Base-by-base conservation (phyloP, 1,140 invertebrate species). In the Caenorhabditis inopinata region DNA sequence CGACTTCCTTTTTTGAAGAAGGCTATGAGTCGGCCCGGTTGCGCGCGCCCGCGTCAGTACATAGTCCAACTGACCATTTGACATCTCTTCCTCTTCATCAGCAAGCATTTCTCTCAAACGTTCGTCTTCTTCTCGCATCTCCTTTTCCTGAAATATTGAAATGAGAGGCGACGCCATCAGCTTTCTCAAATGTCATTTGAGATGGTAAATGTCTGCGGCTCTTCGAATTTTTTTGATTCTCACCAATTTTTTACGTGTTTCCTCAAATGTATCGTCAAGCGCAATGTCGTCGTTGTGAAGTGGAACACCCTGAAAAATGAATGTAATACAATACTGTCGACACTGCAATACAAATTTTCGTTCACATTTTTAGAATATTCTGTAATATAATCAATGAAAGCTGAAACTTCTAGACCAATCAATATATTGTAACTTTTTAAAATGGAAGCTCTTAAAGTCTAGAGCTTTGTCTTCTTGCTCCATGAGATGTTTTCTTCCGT, bases 41-140 rank as follows among this genome's bases (percentile, higher is more conserved):
- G n/a, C n/a, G n/a, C n/a, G n/a, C n/a, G n/a, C n/a, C n/a, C n/a
- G n/a, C n/a, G n/a, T n/a, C n/a, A n/a, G n/a, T n/a, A n/a, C n/a
- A n/a, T 32, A 0, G 9, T 9, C 1, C n/a, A 5, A 11, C 53
- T 48, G 11, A 47, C 58, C 78, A 35, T 79, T 58, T 21, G 38
- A 38, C 32, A 42, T 79, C 46, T 79, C 73, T 23, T 79, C 78
- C 27, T 79, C 78, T 62, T 79, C 78, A 51, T 79, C 78, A 21
- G 42, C 42, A 38, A 75, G 32, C 78, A 79, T 75, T 58, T 74
- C 38, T 46, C 58, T 73, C 51, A 79, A 27, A 38, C 78, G 58
- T 51, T 79, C 73, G 32, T 79, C 46, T 25, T 79, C 78, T 62
- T 79, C 78, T 51, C 53, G 48, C 78, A 79, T 79, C 21, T 79